A percentile compares a stretch with the other conserved stretches of the same genome.
phyloP scores from a whole-genome alignment of 2,113 vertebrate genomes.

The Tragelaphus buxtoni region DNA sequence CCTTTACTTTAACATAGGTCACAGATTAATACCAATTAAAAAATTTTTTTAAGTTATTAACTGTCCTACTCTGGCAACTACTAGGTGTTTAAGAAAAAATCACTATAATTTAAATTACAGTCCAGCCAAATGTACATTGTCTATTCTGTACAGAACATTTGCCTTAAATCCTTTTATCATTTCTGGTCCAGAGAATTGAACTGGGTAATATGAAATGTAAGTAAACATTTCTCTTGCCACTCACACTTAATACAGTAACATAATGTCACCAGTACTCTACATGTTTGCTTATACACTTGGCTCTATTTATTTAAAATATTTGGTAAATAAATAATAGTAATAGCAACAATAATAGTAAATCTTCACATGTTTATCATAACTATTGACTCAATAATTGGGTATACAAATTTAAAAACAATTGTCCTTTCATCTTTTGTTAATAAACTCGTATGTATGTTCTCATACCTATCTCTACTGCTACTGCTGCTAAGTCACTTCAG shows the following conservation, averaged over 20 bases:
- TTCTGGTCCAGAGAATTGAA: not conserved
- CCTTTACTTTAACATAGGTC: not conserved
- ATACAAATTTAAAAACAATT: not conserved
- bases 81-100: not conserved
- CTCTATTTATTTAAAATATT: not conserved
- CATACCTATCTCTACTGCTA: not conserved
- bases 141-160: not conserved
- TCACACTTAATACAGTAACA: not conserved
- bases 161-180: not conserved
- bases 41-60: not conserved
- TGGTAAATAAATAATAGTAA: not conserved
- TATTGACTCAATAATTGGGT: not conserved
- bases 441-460: not conserved
- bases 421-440: not conserved
- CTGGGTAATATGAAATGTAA: not conserved
- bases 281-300: not conserved
- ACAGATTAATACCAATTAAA: not conserved
- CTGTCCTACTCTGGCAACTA: not conserved
- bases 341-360: not conserved
- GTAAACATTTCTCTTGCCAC: not conserved
- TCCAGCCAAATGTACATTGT: not conserved
- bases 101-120: not conserved
- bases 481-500: too few species aligned
- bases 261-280: not conserved
- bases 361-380: not conserved